Percentiles rank a stretch among this genome's conserved stretches.
Conservation (phyloP, 1,140 invertebrate genomes). For the Hyles euphorbiae region DNA sequence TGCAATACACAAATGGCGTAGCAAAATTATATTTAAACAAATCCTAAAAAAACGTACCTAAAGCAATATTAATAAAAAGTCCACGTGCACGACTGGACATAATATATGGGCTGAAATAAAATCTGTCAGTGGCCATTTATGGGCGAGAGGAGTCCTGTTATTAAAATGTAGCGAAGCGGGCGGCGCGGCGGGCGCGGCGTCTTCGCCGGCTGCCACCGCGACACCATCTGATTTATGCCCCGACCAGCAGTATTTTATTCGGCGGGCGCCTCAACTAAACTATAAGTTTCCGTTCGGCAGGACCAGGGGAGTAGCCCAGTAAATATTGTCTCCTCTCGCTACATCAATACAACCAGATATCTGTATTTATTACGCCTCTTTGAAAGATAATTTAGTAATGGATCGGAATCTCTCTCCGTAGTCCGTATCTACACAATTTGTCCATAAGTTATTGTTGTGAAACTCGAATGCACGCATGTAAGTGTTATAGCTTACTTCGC, state of each 20-base stretch:
- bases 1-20: background rate
- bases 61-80: conserved; percentile 50
- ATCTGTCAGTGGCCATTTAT: conserved; percentile 68
- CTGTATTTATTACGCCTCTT: conserved; percentile 67
- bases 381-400: conserved; percentile 70
- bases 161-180: conserved; percentile 66
- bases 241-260: conserved; percentile 71
- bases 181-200: conserved; percentile 34
- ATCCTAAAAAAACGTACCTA: conserved; percentile 5
- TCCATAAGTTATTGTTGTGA: background rate
- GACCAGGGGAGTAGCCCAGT: conserved; percentile 65
- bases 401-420: conserved; percentile 52
- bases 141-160: conserved; percentile 58
- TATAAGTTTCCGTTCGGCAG: conserved; percentile 74
- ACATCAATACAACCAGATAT: conserved; percentile 66
- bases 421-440: conserved; percentile 14
- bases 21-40: conserved; percentile 8
- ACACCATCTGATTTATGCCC: conserved; percentile 67
- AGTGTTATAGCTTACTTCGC: background rate
- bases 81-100: conserved; percentile 47
- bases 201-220: conserved; percentile 59
- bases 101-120: conserved; percentile 68
- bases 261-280: conserved; percentile 72
- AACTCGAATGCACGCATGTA: background rate
- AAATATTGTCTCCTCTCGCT: conserved; percentile 69